Conservation (phyloP, 2,888 invertebrate genomes). For the Lumbricus terrestris region DNA sequence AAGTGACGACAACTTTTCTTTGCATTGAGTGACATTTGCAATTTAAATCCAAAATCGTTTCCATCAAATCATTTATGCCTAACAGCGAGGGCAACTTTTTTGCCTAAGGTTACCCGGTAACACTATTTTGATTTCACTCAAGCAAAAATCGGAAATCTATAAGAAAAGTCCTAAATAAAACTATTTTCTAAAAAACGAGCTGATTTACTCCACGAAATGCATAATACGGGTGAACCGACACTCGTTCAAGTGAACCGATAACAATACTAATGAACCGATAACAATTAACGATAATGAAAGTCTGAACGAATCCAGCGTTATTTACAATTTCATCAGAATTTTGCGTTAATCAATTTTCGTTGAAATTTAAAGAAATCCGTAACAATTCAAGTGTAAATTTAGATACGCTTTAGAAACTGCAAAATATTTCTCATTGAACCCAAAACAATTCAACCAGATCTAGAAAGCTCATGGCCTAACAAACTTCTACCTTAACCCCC, state of each 20-base stretch:
- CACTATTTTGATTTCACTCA: background rate
- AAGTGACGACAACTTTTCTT: background rate
- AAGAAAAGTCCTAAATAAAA: background rate
- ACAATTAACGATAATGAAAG: background rate
- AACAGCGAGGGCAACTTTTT: background rate
- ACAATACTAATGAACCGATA: background rate
- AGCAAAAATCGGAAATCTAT: background rate
- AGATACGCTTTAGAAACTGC: background rate
- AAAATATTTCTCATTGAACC: background rate
- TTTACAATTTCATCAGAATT: background rate
- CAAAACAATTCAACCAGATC: background rate
- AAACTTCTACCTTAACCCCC: too few species aligned
- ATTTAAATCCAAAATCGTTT: too few species aligned
- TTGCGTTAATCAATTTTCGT: background rate
- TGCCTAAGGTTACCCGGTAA: background rate
- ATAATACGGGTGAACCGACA: background rate
- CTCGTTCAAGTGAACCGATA: background rate
- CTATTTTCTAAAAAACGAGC: background rate
- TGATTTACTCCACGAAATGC: background rate
- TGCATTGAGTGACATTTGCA: too few species aligned
- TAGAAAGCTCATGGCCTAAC: background rate
- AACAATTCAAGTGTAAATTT: slow-evolving; percentile 3
- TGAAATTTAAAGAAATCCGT: background rate
- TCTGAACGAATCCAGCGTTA: background rate
- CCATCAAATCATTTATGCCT: background rate